A percentile compares a stretch with the other conserved stretches of the same genome.
phyloP scores from a whole-genome alignment of 2,797 vertebrate genomes.

The Platyrinchus mystaceus region DNA sequence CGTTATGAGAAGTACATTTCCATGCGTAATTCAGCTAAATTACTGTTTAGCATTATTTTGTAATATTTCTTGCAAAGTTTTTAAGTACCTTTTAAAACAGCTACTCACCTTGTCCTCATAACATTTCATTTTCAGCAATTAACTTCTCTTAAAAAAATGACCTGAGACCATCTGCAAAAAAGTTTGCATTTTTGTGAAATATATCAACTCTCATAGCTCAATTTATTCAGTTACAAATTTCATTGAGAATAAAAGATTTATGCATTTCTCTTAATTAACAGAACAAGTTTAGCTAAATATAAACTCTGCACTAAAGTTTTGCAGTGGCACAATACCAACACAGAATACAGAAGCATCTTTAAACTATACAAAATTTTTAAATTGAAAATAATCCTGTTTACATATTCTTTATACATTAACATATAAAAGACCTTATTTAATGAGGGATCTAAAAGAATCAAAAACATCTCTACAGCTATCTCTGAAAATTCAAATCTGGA shows the following conservation, averaged over 20 bases:
- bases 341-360: constrained; percentile 79
- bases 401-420: constrained; percentile 81
- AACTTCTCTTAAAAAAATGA: background rate
- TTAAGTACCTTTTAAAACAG: background rate
- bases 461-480: constrained; percentile 79
- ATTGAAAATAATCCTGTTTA: constrained; percentile 85
- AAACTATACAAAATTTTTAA: constrained; percentile 82
- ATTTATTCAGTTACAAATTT: constrained; percentile 81
- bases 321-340: constrained; percentile 78
- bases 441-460: constrained; percentile 78
- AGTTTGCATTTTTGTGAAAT: constrained; percentile 65
- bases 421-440: constrained; percentile 88
- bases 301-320: constrained; percentile 80
- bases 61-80: background rate
- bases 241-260: constrained; percentile 81
- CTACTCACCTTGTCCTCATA: background rate
- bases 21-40: background rate
- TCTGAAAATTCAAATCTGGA: constrained; percentile 75
- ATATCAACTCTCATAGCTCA: constrained; percentile 74
- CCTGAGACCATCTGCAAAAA: constrained; percentile 40
- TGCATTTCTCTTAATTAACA: constrained; percentile 78
- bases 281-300: constrained; percentile 80
- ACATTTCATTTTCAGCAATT: background rate
- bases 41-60: background rate
- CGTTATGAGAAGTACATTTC: background rate